Evolutionary conservation across 53 echinoderm and acorn worm genomes (phyloP).

Genomic region (Holothuria leucospilota): DNA sequence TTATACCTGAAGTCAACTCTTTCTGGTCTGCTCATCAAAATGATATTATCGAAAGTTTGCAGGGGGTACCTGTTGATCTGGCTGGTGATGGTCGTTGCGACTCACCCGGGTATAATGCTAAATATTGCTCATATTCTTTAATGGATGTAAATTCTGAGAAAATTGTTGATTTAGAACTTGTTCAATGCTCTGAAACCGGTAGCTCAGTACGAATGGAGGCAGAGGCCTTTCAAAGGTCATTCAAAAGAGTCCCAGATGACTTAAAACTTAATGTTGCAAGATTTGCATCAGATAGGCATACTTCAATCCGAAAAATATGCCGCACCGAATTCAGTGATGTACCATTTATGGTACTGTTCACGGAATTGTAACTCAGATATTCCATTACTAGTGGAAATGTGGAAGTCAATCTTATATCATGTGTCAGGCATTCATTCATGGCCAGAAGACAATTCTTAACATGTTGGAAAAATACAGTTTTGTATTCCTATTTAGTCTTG

Average conservation of each 20-base stretch:
- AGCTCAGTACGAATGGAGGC: slow-evolving; percentile 51
- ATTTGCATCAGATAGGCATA: slow-evolving; percentile 36
- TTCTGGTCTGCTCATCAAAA: slow-evolving; percentile 36
- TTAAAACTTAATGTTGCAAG: background rate
- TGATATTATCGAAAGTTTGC: background rate
- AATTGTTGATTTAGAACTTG: slow-evolving; percentile 33
- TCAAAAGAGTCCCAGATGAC: slow-evolving; percentile 12
- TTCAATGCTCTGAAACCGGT: slow-evolving; percentile 25
- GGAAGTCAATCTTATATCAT: slow-evolving; percentile 36
- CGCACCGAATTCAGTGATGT: slow-evolving; percentile 1
- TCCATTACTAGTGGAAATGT: slow-evolving; percentile 26
- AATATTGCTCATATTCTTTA: slow-evolving; percentile 39
- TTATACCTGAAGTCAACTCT: background rate
- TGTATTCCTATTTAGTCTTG: too few species aligned
- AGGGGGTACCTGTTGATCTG: slow-evolving; percentile 10
- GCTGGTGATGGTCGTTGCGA: slow-evolving; percentile 55
- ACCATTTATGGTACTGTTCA: slow-evolving; percentile 40
- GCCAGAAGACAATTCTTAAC: background rate
- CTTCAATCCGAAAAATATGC: background rate
- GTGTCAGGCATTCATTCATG: background rate
- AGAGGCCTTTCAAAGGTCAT: slow-evolving; percentile 25
- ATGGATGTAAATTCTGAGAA: slow-evolving; percentile 39
- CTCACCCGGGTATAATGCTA: slow-evolving; percentile 14
- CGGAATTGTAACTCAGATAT: slow-evolving; percentile 15
- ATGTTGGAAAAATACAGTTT: too few species aligned